Base-by-base conservation (phyloP, 2,113 vertebrate genomes). In the Saimiri boliviensis region DNA sequence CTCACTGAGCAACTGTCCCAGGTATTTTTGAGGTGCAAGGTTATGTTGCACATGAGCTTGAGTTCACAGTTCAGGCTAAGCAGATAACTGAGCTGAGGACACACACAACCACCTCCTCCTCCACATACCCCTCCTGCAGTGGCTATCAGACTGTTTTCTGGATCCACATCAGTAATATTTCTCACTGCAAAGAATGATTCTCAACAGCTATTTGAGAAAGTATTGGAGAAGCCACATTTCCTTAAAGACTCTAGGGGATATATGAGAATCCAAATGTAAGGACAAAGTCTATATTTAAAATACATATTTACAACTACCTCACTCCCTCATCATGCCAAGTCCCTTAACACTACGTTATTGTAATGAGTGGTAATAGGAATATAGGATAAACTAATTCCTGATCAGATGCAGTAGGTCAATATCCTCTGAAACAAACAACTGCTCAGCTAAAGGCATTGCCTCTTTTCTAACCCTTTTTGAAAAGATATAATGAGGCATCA, bases 151-250 rank as follows among this genome's bases (percentile, higher is more conserved):
- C 11, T 35, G 60, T 77, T 71, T 85, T 85, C 56, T 84, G 49
- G 49, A 35, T 91, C 49, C 25, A 32, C 9, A 49, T 89, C 25
- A 79, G 52, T 58, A 81, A 58, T 74, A 82, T 42, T 47, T 89
- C 56, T 87, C 13, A 87, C 49, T 49, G 88, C 9, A 73, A 97
- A 71, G 49, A 90, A 42, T 79, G 60, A 56, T 81, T 95, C 76
- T 85, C 42, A 82, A 60, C 5, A 93, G 74, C 8, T 86, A 11
- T 85, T 95, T 63, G 17, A 37, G 40, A 82, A 96, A 49, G 47
- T 83, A 45, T 77, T 91, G 40, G 47, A 10, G n/a, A 88, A 91
- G 73, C 30, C 35, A 68, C 4, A 42, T 35, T 85, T 37, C 49
- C 19, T 56, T 42, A 66, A 30, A 92, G 79, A 96, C 84, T 81